Percentiles rank a stretch among this genome's conserved stretches.
These are phyloP conservation scores for Drosophila truncata DNA, from an alignment of 1,140 invertebrate genomes.

Conservation along the genomic window DNA sequence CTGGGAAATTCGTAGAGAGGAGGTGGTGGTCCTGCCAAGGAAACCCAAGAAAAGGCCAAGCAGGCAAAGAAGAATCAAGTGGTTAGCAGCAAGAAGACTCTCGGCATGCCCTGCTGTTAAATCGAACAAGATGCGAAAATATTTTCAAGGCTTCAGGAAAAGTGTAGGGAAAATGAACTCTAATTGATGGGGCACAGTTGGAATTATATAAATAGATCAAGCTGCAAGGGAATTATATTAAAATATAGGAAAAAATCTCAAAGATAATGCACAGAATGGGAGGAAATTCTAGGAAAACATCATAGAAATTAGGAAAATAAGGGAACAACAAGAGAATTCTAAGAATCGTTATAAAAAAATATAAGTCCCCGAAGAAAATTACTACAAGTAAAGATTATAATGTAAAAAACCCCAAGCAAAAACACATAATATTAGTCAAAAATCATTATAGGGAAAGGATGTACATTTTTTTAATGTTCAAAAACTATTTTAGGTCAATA, in stretches of 20 bases:
- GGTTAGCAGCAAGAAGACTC: slow-evolving; percentile 6
- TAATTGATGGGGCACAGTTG: not conserved
- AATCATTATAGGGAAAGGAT: too few relatives aligned
- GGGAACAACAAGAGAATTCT: too few relatives aligned
- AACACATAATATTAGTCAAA: too few relatives aligned
- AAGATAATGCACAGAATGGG: not conserved
- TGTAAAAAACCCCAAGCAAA: too few relatives aligned
- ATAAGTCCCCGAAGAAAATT: too few relatives aligned
- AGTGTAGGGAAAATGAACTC: not conserved
- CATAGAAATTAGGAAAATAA: too few relatives aligned
- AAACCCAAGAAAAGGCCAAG: slow-evolving; percentile 43
- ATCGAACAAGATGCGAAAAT: slow-evolving; percentile 9
- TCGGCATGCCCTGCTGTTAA: slow-evolving; percentile 24
- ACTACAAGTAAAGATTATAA: too few relatives aligned
- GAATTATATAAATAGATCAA: not conserved
- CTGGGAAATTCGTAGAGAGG: slow-evolving; percentile 17
- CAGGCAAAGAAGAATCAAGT: slow-evolving; percentile 17
- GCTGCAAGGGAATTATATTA: not conserved
- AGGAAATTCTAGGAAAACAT: not conserved
- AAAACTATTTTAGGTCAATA: too few relatives aligned
- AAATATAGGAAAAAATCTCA: not conserved
- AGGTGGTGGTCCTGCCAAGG: slow-evolving; percentile 4
- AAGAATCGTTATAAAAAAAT: too few relatives aligned
- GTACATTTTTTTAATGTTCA: too few relatives aligned
- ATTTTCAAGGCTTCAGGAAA: not conserved